phyloP scores from a whole-genome alignment of 2,888 invertebrate genomes.

The Eumacrocentrus americanus region DNA sequence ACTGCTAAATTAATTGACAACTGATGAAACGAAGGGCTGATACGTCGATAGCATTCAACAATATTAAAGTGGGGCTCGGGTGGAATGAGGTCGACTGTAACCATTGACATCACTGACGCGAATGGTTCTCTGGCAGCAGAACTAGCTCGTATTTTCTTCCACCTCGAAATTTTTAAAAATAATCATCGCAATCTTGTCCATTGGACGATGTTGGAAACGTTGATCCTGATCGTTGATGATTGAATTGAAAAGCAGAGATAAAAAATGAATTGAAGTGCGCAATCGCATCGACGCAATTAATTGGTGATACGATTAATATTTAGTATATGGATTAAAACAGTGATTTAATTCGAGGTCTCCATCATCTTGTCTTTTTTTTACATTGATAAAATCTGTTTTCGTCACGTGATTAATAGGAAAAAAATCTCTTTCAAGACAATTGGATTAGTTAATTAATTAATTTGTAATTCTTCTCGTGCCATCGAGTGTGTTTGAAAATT shows the following conservation, averaged over 20 bases:
- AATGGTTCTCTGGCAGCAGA: background rate
- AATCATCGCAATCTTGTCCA: no score
- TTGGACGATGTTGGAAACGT: background rate
- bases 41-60: background rate
- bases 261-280: no score
- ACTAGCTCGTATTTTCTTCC: background rate
- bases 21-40: background rate
- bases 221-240: background rate
- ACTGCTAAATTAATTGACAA: background rate
- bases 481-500: no score
- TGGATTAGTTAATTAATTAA: no score
- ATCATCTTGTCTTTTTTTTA: background rate
- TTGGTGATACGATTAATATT: constrained; percentile 19
- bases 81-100: background rate
- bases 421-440: background rate
- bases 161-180: background rate
- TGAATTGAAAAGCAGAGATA: background rate
- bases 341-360: background rate
- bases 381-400: background rate
- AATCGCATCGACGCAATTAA: constrained; percentile 13
- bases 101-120: background rate
- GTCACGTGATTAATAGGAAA: background rate
- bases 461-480: background rate
- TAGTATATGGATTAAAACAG: constrained; percentile 12
- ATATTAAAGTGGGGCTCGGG: background rate